These are phyloP conservation scores for Agrypnia vestita DNA, from an alignment of 1,140 invertebrate genomes.

Conservation along the genomic window DNA sequence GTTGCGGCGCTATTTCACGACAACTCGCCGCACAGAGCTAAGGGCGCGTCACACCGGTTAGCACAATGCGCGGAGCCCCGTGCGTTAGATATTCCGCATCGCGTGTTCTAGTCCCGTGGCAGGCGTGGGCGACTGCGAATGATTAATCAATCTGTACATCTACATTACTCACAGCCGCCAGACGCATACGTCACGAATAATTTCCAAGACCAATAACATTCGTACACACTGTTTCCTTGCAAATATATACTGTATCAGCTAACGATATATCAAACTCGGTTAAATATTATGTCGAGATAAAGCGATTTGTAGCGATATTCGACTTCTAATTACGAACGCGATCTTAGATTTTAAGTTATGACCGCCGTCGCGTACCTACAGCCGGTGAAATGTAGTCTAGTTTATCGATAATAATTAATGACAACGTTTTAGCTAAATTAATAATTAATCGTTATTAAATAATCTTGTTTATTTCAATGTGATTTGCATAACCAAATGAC, in stretches of 20 bases:
- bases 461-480: conserved; percentile 12
- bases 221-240: not conserved
- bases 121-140: not conserved
- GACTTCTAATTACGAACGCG: not conserved
- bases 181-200: not conserved
- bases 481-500: conserved; percentile 6
- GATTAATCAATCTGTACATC: not conserved
- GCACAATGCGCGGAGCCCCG: too few relatives aligned
- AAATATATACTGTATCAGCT: not conserved
- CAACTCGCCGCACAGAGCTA: too few relatives aligned
- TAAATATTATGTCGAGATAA: not conserved
- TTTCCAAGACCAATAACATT: not conserved
- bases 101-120: too few relatives aligned
- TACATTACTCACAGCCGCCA: not conserved
- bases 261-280: not conserved
- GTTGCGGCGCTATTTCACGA: too few relatives aligned
- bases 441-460: conserved; percentile 11
- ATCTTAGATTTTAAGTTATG: not conserved
- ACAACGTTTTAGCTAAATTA: not conserved
- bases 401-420: conserved; percentile 1
- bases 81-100: too few relatives aligned
- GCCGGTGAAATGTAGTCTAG: not conserved
- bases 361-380: not conserved
- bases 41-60: too few relatives aligned
- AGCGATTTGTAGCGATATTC: conserved; percentile 1